These are phyloP conservation scores for Cryptus viduatorius DNA, from an alignment of 2,888 invertebrate species.

Conservation along the genomic window DNA sequence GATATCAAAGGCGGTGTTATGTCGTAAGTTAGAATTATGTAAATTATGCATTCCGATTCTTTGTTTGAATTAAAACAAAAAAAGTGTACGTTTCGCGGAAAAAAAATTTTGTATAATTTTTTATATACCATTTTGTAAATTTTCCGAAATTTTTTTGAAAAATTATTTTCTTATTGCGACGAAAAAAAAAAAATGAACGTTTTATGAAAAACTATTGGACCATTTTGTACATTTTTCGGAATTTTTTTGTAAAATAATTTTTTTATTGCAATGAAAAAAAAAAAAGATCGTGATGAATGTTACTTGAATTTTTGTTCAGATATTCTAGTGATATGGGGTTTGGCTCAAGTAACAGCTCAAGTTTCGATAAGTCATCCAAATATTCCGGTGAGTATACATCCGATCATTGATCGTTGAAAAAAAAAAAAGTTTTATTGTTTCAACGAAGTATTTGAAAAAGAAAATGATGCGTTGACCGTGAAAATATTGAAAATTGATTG, in stretches of 20 bases:
- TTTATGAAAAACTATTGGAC: too few species aligned
- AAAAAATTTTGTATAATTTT: too few species aligned
- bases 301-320: conserved; percentile 36
- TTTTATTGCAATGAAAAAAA: background rate
- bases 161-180: too few species aligned
- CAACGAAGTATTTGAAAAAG: background rate
- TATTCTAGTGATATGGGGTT: conserved; percentile 66
- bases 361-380: conserved; percentile 42
- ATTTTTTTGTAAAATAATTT: background rate
- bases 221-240: background rate
- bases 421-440: background rate
- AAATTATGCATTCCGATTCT: background rate
- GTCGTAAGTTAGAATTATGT: conserved; percentile 72
- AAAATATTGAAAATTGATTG: conserved; percentile 4
- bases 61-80: too few species aligned
- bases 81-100: too few species aligned
- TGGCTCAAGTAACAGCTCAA: conserved; percentile 60
- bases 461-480: background rate
- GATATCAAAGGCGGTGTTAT: conserved; percentile 74
- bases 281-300: conserved; percentile 3
- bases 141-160: too few species aligned
- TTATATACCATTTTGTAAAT: too few species aligned
- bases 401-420: background rate
- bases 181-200: too few species aligned
- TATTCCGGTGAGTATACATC: conserved; percentile 54